Evolutionary conservation across 2,797 vertebrate species (phyloP).

Genomic region (Peromyscus eremicus): DNA sequence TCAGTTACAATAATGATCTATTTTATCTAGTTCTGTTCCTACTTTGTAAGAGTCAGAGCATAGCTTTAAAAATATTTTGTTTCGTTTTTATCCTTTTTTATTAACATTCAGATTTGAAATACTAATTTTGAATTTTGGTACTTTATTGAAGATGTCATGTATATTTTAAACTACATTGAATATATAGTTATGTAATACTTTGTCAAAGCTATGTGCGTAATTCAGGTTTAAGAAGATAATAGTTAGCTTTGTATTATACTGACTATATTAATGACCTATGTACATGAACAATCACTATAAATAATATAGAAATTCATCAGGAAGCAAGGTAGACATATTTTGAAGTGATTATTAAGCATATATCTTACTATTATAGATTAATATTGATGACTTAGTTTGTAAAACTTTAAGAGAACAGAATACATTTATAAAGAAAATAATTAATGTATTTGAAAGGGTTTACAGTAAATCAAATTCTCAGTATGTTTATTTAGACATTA

Average conservation of each 20-base stretch:
- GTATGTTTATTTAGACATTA: background rate
- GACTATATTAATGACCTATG: background rate
- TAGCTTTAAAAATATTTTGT: background rate
- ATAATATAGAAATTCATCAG: background rate
- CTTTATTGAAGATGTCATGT: background rate
- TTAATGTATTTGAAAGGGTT: background rate
- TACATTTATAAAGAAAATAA: background rate
- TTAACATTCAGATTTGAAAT: conserved; percentile 17
- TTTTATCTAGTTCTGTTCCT: background rate
- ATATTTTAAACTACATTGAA: background rate
- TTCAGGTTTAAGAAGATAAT: conserved; percentile 26
- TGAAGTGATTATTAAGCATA: background rate
- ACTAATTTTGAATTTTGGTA: conserved; percentile 34
- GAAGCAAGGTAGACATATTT: background rate
- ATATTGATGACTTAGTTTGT: conserved; percentile 33
- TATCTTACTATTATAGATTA: conserved; percentile 4
- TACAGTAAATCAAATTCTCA: conserved; percentile 24
- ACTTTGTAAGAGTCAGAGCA: background rate
- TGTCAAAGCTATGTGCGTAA: conserved; percentile 12
- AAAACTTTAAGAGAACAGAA: background rate
- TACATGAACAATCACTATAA: background rate
- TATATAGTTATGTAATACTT: conserved; percentile 24
- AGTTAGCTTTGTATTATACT: background rate
- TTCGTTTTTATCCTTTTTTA: background rate
- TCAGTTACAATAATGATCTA: conserved; percentile 7